Percentiles rank a stretch among this genome's conserved stretches.
These are phyloP conservation scores for Orchestes rusci DNA, from an alignment of 2,888 invertebrate genomes.

Conservation along the genomic window DNA sequence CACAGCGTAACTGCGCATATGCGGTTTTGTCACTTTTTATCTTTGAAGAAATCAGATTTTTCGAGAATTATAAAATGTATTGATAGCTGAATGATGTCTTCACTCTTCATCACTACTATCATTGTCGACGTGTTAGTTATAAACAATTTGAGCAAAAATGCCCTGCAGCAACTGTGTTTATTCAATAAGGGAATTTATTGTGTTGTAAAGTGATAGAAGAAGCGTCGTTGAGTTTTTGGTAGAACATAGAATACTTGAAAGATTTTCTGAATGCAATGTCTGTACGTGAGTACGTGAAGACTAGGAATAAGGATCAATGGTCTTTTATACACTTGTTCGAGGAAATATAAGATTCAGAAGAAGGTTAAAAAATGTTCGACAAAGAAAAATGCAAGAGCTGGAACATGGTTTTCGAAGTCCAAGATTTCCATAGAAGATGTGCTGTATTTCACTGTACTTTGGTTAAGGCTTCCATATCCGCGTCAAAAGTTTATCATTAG, in stretches of 20 bases:
- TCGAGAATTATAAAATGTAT: too few relatives aligned
- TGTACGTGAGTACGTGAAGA: background rate
- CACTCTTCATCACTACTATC: too few relatives aligned
- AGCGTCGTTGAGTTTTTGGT: background rate
- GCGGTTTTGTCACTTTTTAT: too few relatives aligned
- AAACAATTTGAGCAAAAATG: too few relatives aligned
- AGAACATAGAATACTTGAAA: background rate
- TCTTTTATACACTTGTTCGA: background rate
- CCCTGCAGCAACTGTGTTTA: background rate
- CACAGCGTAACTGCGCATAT: too few relatives aligned
- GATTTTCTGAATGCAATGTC: background rate
- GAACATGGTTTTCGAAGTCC: background rate
- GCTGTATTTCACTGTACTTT: background rate
- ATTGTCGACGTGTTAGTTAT: too few relatives aligned
- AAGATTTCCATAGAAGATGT: background rate
- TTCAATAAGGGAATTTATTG: background rate
- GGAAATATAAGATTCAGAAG: background rate
- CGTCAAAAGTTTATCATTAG: slow-evolving; percentile 1
- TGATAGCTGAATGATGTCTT: too few relatives aligned
- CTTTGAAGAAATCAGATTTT: too few relatives aligned
- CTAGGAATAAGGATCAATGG: background rate
- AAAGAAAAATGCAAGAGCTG: background rate
- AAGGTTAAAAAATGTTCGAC: background rate
- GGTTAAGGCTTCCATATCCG: background rate
- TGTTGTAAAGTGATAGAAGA: background rate